Base-by-base conservation (phyloP, 2,797 vertebrate species). In the Micromesistius poutassou region DNA sequence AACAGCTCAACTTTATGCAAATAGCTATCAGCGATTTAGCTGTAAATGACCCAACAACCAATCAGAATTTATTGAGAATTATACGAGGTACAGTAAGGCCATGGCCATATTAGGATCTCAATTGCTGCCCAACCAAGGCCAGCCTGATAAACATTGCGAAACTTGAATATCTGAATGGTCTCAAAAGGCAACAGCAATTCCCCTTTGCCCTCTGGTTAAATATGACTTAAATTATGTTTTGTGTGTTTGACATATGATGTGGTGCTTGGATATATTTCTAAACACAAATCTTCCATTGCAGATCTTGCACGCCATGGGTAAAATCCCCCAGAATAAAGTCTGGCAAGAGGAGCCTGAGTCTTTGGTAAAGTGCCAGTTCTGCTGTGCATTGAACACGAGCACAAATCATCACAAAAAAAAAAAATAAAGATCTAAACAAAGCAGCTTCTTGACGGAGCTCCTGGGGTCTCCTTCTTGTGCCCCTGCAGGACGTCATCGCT, bases 291-390 rank as follows among this genome's bases (percentile, higher is more conserved):
- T 79, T 83, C 19, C 84, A 33, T 89, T 77, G 86, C 92, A 99
- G 98, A 88, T 98, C 81, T 38, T 99, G 79, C 94, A 93, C 90
- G 90, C 91, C 1, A 93, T 96, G 95, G 96, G 93, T 33, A 96
- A 94, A 88, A 95, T 98, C 83, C 91, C 93, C 83, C 91, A 93
- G 75, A 94, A 86, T 93, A 96, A 97, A 92, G 95, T 99, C 83
- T 97, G 95, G 96, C 95, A 96, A 81, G 12, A 90, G 73, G 98
- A 99, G 87, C 96, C 97, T 25, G 93, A 95, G 76, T 95, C 93
- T 71, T 0, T 81, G 92, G 98, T 98, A 93, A 89, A 94, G 5
- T 50, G 25, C 6, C 14, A 70, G 31, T 33, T 25, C 1, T 30
- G 10, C 12, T 36, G n/a, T 25, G 5, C 5, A 36, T 28, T n/a